phyloP scores from a whole-genome alignment of 2,113 vertebrate genomes.

The Channa maculata region DNA sequence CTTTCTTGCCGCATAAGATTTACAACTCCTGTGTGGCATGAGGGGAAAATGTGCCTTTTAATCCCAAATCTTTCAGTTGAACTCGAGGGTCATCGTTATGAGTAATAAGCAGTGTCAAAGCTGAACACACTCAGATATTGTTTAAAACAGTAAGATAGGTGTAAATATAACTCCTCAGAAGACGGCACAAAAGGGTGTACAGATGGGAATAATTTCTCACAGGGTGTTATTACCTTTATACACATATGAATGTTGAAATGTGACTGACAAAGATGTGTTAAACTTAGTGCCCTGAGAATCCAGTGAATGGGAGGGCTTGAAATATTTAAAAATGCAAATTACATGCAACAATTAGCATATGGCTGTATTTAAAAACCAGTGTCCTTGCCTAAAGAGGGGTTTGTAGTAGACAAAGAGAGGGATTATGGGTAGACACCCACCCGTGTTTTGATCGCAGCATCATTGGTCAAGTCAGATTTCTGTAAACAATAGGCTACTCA shows the following conservation, averaged over 20 bases:
- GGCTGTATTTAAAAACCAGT: conserved; percentile 92
- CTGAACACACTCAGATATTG: background rate
- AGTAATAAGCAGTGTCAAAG: conserved; percentile 83
- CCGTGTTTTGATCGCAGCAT: conserved; percentile 87
- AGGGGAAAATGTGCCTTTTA: conserved; percentile 58
- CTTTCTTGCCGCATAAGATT: background rate
- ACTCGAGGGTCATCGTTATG: conserved; percentile 90
- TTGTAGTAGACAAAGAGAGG: conserved; percentile 88
- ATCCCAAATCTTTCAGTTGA: conserved; percentile 80
- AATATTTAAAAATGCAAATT: conserved; percentile 98
- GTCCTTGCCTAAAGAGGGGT: conserved; percentile 90
- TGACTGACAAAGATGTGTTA: conserved; percentile 93
- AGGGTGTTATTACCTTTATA: conserved; percentile 90
- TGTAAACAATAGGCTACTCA: conserved; percentile 90
- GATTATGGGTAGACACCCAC: conserved; percentile 88
- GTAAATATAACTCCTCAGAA: background rate
- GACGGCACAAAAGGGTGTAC: background rate
- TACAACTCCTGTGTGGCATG: background rate
- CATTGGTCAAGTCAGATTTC: conserved; percentile 89
- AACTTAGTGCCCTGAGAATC: conserved; percentile 92
- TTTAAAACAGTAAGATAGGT: background rate
- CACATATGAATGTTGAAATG: conserved; percentile 93
- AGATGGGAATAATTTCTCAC: conserved; percentile 89
- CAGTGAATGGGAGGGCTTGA: conserved; percentile 92
- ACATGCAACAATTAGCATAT: conserved; percentile 93